Evolutionary conservation across 2,888 invertebrate species (phyloP).

Genomic region (Cephus sareptanus): DNA sequence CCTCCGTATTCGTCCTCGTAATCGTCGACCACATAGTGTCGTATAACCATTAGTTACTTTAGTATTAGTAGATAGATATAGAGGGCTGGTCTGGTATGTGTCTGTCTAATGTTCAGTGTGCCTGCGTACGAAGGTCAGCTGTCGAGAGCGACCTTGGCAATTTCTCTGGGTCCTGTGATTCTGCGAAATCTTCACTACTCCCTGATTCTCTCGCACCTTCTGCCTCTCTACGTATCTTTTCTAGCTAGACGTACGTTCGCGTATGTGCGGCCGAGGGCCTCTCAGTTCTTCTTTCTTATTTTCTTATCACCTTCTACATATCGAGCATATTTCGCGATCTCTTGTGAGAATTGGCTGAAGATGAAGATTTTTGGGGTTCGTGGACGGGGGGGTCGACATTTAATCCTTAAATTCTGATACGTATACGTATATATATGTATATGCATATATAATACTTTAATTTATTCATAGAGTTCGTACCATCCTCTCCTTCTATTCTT

Average conservation of each 20-base stretch:
- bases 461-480: slow-evolving; percentile 50
- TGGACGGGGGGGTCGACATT: slow-evolving; percentile 51
- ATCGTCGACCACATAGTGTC: slow-evolving; percentile 34
- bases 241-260: neutral
- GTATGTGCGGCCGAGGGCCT: neutral
- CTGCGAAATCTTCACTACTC: neutral
- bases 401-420: slow-evolving; percentile 44
- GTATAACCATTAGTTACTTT: slow-evolving; percentile 20
- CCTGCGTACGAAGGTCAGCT: neutral
- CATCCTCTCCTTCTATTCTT: neutral
- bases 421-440: slow-evolving; percentile 59
- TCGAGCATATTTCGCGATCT: neutral
- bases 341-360: neutral
- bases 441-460: slow-evolving; percentile 57
- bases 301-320: no score
- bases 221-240: neutral
- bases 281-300: neutral
- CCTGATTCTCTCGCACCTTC: neutral
- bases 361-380: slow-evolving; percentile 2
- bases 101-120: neutral
- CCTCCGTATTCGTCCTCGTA: slow-evolving; percentile 37
- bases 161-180: neutral
- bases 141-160: neutral
- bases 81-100: slow-evolving; percentile 2
- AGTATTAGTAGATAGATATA: slow-evolving; percentile 10